Evolutionary conservation across 2,888 invertebrate species (phyloP), one percentile per base, ranked within the genome.

Genomic region (Hylaea fasciaria): DNA sequence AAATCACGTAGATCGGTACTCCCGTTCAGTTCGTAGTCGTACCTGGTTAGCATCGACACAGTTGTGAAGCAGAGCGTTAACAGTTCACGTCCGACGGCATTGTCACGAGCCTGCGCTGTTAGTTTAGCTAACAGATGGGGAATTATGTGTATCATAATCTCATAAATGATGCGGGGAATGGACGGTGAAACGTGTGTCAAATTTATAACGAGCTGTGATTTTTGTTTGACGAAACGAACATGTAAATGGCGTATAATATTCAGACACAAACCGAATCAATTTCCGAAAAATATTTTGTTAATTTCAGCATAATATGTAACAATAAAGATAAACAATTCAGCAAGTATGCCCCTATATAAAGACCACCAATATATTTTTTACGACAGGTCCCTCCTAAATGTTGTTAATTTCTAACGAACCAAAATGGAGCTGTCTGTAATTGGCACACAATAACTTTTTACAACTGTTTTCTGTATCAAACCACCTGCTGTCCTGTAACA

Each of bases 21-120:
- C 62, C 60, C 64, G 62, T 65, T 40, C n/a, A n/a, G 12, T 0
- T 14, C n/a, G n/a, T n/a, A n/a, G n/a, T 61, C 39, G 64, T 54
- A 57, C 57, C 65, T 72, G 70, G 76, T 77, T 65, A 69, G 72
- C 74, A 64, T 59, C 59, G 69, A 48, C 65, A 63, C 57, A 55
- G 49, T 64, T 86, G 77, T 76, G 68, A 85, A 86, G 72, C 83
- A 80, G 86, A 86, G 81, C 86, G 85, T 83, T 76, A 82, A 83
- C 70, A 60, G 69, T 66, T 69, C 76, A 76, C 77, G 76, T 74
- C 69, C 74, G 71, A 76, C 69, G 60, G 57, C 57, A 72, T 69
- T 74, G 77, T 74, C 70, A 67, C 61, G 29, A 39, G 51, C 44
- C 55, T 48, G 41, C 2, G 5, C 22, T 22, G 44, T 10, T 28